Percentiles rank a stretch among this genome's conserved stretches.
phyloP scores from a whole-genome alignment of 2,888 invertebrate species.

The Philereme vetulata region DNA sequence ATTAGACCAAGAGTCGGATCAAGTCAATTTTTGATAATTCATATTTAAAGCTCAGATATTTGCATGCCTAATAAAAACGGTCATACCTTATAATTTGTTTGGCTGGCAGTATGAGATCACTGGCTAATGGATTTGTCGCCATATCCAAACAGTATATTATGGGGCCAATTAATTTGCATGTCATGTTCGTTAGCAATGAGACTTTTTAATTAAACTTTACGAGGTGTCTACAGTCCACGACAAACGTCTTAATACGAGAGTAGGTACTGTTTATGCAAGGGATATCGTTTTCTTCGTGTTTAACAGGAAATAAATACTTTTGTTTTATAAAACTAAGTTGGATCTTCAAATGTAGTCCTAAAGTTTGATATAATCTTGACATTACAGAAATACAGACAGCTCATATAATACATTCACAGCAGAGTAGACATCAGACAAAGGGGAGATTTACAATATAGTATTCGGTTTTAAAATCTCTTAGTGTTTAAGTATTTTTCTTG shows the following conservation, averaged over 20 bases:
- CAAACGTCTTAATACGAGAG: background rate
- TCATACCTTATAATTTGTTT: conserved; percentile 17
- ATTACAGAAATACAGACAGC: background rate
- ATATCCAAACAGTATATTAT: conserved; percentile 47
- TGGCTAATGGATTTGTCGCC: conserved; percentile 47
- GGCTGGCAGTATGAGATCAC: conserved; percentile 31
- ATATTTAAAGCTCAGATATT: background rate
- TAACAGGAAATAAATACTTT: no score
- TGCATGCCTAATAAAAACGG: conserved; percentile 13
- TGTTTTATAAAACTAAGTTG: background rate
- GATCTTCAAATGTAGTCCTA: background rate
- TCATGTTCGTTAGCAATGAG: conserved; percentile 43
- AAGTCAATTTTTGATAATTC: no score
- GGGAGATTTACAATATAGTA: no score
- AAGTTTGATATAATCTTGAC: background rate
- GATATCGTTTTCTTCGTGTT: no score
- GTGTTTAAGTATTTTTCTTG: conserved; percentile 8
- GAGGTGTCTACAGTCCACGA: conserved; percentile 17
- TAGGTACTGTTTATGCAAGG: no score
- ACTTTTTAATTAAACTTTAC: conserved; percentile 62
- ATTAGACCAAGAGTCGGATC: no score
- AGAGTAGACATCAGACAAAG: no score
- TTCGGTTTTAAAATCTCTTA: background rate
- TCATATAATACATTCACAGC: no score
- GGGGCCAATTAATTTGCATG: conserved; percentile 65